A percentile compares a stretch with the other conserved stretches of the same genome.
These are phyloP conservation scores for Spinus pinus DNA, from an alignment of 2,797 vertebrate genomes.

Conservation along the genomic window DNA sequence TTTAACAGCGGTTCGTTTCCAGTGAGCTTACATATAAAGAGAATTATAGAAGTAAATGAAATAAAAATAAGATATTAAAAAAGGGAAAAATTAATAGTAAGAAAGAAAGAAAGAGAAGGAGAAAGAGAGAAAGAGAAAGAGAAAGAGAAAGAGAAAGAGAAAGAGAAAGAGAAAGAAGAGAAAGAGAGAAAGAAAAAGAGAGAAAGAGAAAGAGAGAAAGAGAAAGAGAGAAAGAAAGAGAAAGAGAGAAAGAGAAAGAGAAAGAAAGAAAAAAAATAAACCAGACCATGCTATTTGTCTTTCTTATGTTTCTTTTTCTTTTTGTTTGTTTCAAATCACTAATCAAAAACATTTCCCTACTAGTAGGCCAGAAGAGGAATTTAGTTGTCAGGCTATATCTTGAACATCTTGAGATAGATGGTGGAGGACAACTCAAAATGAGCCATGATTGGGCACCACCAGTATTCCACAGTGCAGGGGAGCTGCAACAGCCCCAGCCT, in stretches of 20 bases:
- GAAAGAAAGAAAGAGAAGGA: rapidly evolving
- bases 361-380: background rate
- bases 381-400: background rate
- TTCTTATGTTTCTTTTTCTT: background rate
- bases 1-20: background rate
- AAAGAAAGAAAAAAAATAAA: background rate
- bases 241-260: background rate
- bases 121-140: too few relatives aligned
- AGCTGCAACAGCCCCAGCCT: background rate
- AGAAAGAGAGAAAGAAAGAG: background rate
- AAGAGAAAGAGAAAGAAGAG: too few relatives aligned
- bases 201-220: background rate
- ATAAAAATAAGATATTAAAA: background rate
- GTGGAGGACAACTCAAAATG: background rate
- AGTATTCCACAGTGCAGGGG: rapidly evolving
- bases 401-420: background rate
- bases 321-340: background rate
- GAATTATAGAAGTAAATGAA: background rate
- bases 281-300: background rate
- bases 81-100: rapidly evolving
- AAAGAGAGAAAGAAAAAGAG: background rate
- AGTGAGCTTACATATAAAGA: background rate
- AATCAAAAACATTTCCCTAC: background rate
- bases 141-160: too few relatives aligned
- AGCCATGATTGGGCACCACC: rapidly evolving